Evolutionary conservation across 1,140 invertebrate genomes (phyloP).

Genomic region (Philotrypesis tridentata): DNA sequence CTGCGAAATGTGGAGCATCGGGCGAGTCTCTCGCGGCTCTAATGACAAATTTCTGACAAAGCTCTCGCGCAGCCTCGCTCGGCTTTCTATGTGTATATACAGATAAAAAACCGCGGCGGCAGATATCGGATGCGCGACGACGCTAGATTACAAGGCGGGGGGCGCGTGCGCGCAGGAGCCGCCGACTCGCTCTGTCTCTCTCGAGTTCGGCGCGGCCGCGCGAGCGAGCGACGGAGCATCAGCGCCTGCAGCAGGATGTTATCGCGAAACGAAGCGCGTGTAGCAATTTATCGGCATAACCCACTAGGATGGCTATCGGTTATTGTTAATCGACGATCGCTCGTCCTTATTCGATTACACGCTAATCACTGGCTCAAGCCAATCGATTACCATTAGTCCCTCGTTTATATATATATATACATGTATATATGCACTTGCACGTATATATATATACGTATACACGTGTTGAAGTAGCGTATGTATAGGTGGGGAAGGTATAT

Average conservation of each 20-base stretch:
- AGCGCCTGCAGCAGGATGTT: conserved; percentile 16
- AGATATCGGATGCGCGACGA: neutral
- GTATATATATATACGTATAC: neutral
- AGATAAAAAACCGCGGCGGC: neutral
- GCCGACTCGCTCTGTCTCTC: neutral
- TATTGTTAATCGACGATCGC: conserved; percentile 67
- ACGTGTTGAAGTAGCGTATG: neutral
- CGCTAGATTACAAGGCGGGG: neutral
- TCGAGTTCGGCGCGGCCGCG: neutral
- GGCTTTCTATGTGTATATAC: no score
- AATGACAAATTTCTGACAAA: neutral
- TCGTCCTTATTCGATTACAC: conserved; percentile 67
- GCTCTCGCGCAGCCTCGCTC: neutral
- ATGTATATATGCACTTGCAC: neutral
- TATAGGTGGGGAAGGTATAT: no score
- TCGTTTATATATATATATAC: conserved; percentile 16
- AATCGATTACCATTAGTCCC: conserved; percentile 65
- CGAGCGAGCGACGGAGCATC: neutral
- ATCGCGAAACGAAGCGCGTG: conserved; percentile 55
- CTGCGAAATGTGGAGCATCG: neutral
- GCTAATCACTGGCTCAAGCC: conserved; percentile 63
- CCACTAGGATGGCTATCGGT: conserved; percentile 62
- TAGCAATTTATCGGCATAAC: conserved; percentile 64
- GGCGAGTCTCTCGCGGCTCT: neutral
- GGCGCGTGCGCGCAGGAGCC: neutral